These are phyloP conservation scores for Oriolus oriolus DNA, from an alignment of 2,113 vertebrate species.

Conservation along the genomic window DNA sequence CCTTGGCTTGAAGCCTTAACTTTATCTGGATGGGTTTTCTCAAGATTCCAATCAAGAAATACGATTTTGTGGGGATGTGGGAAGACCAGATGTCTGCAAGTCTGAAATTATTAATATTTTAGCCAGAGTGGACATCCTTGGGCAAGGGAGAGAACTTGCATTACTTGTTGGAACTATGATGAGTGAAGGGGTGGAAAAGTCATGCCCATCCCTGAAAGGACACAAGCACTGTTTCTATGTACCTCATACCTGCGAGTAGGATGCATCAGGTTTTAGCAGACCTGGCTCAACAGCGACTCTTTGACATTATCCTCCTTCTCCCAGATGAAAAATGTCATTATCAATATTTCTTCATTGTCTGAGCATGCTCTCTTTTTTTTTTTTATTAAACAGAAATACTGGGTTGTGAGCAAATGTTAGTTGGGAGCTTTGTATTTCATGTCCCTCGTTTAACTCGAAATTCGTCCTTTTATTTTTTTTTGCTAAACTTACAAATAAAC, in stretches of 20 bases:
- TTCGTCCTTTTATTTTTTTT: neutral
- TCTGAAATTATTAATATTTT: neutral
- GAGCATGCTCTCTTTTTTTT: neutral
- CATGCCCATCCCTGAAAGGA: neutral
- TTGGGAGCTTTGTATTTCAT: neutral
- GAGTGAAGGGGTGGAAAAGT: neutral
- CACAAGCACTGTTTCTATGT: neutral
- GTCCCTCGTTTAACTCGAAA: neutral
- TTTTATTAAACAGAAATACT: constrained; percentile 10
- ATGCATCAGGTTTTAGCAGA: neutral
- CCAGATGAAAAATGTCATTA: neutral
- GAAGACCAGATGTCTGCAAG: neutral
- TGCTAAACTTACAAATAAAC: neutral
- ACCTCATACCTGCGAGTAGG: neutral
- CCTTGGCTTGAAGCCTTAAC: neutral
- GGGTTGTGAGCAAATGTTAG: constrained; percentile 9
- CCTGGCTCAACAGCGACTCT: neutral
- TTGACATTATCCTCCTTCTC: neutral
- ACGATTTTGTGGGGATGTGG: neutral
- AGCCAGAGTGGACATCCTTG: neutral
- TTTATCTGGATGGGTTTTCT: neutral
- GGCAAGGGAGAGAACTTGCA: neutral
- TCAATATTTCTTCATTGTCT: constrained; percentile 18
- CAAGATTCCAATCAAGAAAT: neutral
- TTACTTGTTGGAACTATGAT: neutral